Evolutionary conservation across 2,797 vertebrate genomes (phyloP), one percentile per base, ranked within the genome.

Genomic region (Gallinago stenura): DNA sequence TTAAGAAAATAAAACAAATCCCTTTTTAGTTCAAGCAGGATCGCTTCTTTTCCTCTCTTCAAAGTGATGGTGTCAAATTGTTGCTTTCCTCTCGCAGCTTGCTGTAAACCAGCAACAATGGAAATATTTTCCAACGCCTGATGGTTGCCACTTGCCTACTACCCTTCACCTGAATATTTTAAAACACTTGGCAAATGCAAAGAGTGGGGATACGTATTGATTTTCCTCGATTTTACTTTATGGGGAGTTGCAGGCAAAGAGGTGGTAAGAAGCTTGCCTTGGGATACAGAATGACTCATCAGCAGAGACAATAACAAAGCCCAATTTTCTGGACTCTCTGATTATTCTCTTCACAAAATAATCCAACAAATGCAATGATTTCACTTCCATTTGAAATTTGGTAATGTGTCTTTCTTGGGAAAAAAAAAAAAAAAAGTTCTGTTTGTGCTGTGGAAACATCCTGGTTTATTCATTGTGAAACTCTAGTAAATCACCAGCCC

Each of bases 1-100:
- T 94, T 95, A 96, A 93, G 58, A 60, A 95, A 94, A 91, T 87
- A 94, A 88, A 94, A 33, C 43, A 41, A 91, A 84, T 73, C 66
- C 82, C 77, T 66, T 88, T 90, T 84, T 56, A 82, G 77, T 91
- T 88, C 15, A 5, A 75, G 61, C 33, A 85, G 41, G 45, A 48
- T 48, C n/a, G 18, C 45, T 78, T 56, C 80, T 77, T 61, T 69
- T 43, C 35, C 43, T 20, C 22, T 37, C 77, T 91, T 96, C 91
- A 91, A 96, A 95, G 83, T 2, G 31, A 48, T 10, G 33, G 51
- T 61, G 54, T 95, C 75, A 93, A 83, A 93, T 89, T 78, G 71
- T 87, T 94, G 68, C 64, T 93, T 88, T 87, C 85, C 85, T 84
- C 66, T 87, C 0, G 0, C 54, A 58, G 60, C 50, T 45, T 80